phyloP scores from a whole-genome alignment of 2,888 invertebrate genomes.

The Ichneumon xanthorius region DNA sequence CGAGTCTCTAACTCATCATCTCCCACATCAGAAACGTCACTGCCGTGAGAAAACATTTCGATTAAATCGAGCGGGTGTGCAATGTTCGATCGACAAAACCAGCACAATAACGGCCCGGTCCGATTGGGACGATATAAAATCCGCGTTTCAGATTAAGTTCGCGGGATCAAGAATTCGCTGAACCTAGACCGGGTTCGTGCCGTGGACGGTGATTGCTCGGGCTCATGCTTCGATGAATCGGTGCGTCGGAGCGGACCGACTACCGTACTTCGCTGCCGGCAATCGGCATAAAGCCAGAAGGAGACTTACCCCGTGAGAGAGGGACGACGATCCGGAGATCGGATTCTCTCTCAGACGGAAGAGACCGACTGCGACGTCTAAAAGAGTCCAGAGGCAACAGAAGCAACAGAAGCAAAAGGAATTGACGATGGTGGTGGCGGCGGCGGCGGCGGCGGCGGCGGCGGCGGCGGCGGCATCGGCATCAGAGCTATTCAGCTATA shows the following conservation, averaged over 20 bases:
- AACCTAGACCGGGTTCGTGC: background rate
- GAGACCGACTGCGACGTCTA: slow-evolving; percentile 27
- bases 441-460: slow-evolving; percentile 51
- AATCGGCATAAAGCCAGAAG: slow-evolving; percentile 9
- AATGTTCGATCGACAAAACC: background rate
- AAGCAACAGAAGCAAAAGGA: slow-evolving; percentile 11
- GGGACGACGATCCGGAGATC: slow-evolving; percentile 38
- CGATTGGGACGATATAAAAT: background rate
- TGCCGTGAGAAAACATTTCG: slow-evolving; percentile 57
- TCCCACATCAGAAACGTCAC: slow-evolving; percentile 47
- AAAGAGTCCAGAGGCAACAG: slow-evolving; percentile 41
- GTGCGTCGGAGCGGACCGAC: slow-evolving; percentile 26
- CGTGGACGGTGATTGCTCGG: background rate
- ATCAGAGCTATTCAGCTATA: slow-evolving; percentile 58
- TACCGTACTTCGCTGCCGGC: slow-evolving; percentile 21
- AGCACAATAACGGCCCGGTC: background rate
- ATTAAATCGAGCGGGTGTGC: background rate
- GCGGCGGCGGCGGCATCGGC: slow-evolving; percentile 60
- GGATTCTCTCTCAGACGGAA: slow-evolving; percentile 45
- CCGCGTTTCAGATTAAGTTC: background rate
- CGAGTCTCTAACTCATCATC: slow-evolving; percentile 58
- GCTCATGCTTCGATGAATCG: background rate
- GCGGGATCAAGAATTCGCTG: background rate
- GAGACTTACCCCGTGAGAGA: background rate
- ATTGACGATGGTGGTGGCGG: slow-evolving; percentile 44